A percentile compares a stretch with the other conserved stretches of the same genome.
phyloP scores from a whole-genome alignment of 92 coral and sea anemone genomes.

The Nematostella vectensis region DNA sequence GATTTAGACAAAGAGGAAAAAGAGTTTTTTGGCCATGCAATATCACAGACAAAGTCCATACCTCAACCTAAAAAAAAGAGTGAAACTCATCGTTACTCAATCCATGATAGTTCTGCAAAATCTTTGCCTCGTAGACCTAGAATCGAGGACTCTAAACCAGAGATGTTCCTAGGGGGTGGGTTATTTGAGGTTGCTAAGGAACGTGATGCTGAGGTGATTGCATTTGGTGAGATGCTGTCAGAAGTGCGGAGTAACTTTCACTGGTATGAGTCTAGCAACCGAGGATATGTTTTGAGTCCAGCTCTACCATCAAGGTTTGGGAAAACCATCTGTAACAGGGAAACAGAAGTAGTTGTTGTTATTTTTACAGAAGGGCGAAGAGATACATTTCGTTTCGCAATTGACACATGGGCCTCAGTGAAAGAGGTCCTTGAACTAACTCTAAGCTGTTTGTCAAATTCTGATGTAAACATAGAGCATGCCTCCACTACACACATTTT shows the following conservation, averaged over 20 bases:
- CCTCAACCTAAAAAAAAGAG: conserved; percentile 25
- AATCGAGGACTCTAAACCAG: conserved; percentile 1
- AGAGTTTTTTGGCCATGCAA: conserved; percentile 22
- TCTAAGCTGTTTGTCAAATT: conserved; percentile 41
- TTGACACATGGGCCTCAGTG: conserved; percentile 50
- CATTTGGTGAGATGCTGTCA: conserved; percentile 68
- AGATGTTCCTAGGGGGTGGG: conserved; percentile 44
- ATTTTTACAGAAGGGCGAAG: conserved; percentile 65
- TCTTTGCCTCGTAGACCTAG: neutral
- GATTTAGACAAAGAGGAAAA: conserved; percentile 26
- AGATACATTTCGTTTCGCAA: conserved; percentile 62
- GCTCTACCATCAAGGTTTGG: conserved; percentile 73
- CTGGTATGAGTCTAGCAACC: conserved; percentile 62
- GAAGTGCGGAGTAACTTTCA: conserved; percentile 55
- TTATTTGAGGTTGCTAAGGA: conserved; percentile 93
- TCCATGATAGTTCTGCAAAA: conserved; percentile 4
- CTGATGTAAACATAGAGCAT: conserved; percentile 35
- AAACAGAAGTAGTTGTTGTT: conserved; percentile 53
- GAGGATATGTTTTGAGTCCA: conserved; percentile 87
- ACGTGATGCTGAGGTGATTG: conserved; percentile 81
- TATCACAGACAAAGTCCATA: conserved; percentile 12
- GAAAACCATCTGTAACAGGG: conserved; percentile 43
- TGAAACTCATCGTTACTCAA: conserved; percentile 32
- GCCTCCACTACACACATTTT: conserved; percentile 44
- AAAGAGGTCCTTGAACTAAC: conserved; percentile 58